phyloP scores from a whole-genome alignment of 2,113 vertebrate genomes.

The Dicentrarchus labrax region DNA sequence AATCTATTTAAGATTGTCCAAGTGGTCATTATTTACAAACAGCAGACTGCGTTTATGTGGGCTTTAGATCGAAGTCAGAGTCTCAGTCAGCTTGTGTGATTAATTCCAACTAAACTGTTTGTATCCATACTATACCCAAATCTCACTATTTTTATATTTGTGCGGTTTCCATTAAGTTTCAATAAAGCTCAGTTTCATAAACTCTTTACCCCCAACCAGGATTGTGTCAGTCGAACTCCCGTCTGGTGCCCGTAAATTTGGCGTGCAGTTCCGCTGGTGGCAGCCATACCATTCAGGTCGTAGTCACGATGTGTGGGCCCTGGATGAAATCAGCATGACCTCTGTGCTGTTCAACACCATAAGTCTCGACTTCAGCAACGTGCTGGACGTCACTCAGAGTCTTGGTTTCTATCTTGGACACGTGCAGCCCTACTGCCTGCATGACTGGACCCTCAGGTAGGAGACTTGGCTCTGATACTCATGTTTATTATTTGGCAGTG shows the following conservation, averaged over 20 bases:
- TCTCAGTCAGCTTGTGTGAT: constrained; percentile 46
- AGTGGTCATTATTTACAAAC: constrained; percentile 27
- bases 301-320: constrained; percentile 95
- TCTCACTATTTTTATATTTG: not conserved
- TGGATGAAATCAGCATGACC: constrained; percentile 99
- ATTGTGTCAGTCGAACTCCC: constrained; percentile 97
- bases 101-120: constrained; percentile 46
- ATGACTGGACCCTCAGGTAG: constrained; percentile 98
- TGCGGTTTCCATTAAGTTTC: not conserved
- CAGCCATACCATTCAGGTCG: constrained; percentile 97
- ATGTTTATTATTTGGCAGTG: not conserved
- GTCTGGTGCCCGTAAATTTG: constrained; percentile 91
- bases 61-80: constrained; percentile 44
- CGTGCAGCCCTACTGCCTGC: constrained; percentile 95
- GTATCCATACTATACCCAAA: not conserved
- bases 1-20: constrained; percentile 11
- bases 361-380: constrained; percentile 96
- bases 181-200: not conserved
- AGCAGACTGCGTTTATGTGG: constrained; percentile 40
- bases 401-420: constrained; percentile 97
- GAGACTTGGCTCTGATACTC: not conserved
- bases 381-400: constrained; percentile 96
- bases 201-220: constrained; percentile 77
- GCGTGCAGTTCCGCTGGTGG: constrained; percentile 99
- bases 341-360: constrained; percentile 98